Evolutionary conservation across 2,888 invertebrate genomes (phyloP), one percentile per base, ranked within the genome.

Genomic region (Eudemis profundana): DNA sequence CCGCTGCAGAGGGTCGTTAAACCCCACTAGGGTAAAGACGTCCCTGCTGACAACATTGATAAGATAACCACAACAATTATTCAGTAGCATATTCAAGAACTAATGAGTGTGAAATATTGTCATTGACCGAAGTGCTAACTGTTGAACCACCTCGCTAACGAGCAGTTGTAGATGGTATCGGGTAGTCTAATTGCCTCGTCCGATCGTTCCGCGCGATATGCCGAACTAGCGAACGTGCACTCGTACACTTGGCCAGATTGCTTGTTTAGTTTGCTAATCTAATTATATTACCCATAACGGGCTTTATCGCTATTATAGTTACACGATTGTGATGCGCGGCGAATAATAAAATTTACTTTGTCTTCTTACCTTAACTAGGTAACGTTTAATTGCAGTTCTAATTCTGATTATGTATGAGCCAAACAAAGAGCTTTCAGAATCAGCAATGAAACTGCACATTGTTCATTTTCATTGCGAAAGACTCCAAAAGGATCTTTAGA

Each of bases 201-300:
- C 27, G 61, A 61, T 61, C 12, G 61, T 53, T 61, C 51, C 51
- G 60, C 60, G 19, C 4, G 61, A 62, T 54, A 62, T 44, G 61
- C 61, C 33, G 33, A 49, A 42, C 27, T 19, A 40, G 49, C 33
- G 46, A 46, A 33, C 57, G 40, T 60, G 60, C 50, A 10, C 59
- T 21, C 57, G 46, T 44, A 12, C 36, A 12, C 17, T 33, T 27
- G 17, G 40, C 38, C n/a, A 38, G 47, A 27, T 56, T 44, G 27
- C 44, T 56, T 56, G 56, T 56, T 56, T 56, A 56, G 42, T 56
- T 40, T 14, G n/a, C 36, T 21, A 7, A 44, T n/a, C 17, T 56
- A 56, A 56, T 56, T 44, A 56, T 56, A 19, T 44, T 29, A 14
- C 29, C 56, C 56, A 17, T 56, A 56, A 42, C 8, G n/a, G 44